phyloP scores from a whole-genome alignment of 2,113 vertebrate genomes.

The Onychorhynchus coronatus region DNA sequence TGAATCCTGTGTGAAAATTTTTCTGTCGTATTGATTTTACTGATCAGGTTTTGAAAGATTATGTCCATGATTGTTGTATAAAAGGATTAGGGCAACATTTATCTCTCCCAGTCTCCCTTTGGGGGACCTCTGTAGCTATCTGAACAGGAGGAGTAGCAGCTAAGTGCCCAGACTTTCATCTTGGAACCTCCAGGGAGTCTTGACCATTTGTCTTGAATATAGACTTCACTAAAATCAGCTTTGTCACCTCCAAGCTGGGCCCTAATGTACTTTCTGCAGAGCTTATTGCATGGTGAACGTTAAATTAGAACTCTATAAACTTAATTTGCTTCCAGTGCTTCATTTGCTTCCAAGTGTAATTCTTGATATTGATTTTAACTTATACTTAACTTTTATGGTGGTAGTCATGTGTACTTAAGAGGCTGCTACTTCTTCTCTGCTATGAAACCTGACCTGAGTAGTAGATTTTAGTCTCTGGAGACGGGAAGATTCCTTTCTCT shows the following conservation, averaged over 20 bases:
- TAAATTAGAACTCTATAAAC: constrained; percentile 59
- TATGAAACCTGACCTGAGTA: neutral
- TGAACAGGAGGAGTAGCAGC: neutral
- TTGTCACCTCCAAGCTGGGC: neutral
- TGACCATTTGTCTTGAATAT: constrained; percentile 7
- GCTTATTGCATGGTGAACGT: neutral
- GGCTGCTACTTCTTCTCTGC: neutral
- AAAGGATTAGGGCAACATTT: neutral
- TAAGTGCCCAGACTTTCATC: neutral
- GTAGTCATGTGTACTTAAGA: neutral
- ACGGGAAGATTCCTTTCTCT: neutral
- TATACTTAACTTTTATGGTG: constrained; percentile 56
- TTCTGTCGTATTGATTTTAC: neutral
- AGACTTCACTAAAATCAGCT: constrained; percentile 2
- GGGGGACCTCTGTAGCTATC: neutral
- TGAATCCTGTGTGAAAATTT: neutral
- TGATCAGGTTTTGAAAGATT: neutral
- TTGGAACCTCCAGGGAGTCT: neutral
- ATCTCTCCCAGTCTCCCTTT: neutral
- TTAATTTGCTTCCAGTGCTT: constrained; percentile 53
- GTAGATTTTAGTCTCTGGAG: neutral
- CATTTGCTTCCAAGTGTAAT: constrained; percentile 50
- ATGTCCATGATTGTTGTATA: neutral
- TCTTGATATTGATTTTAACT: constrained; percentile 61
- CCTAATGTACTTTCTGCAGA: constrained; percentile 13